These are phyloP conservation scores for Alethe castanea DNA, from an alignment of 2,113 vertebrate species.

Conservation along the genomic window DNA sequence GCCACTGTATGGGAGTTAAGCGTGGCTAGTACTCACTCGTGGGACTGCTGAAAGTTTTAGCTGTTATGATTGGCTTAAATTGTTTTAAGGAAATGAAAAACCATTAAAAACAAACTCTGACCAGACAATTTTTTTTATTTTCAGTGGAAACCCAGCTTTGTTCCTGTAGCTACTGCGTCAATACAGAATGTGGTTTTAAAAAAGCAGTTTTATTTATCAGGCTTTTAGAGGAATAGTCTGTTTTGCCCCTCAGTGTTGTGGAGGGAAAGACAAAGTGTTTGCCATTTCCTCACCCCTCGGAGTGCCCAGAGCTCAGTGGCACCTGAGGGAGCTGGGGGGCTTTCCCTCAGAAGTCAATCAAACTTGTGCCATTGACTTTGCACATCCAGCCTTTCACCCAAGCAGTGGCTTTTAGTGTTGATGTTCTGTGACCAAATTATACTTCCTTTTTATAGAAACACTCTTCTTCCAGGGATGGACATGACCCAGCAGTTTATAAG, in stretches of 20 bases:
- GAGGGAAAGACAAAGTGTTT: neutral
- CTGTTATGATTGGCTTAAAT: neutral
- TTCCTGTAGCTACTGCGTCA: neutral
- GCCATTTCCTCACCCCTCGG: neutral
- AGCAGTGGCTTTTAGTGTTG: slow-evolving; percentile 1
- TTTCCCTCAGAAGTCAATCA: neutral
- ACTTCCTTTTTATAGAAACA: slow-evolving; percentile 1
- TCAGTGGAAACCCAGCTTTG: neutral
- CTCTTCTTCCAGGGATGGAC: neutral
- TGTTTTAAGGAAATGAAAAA: neutral
- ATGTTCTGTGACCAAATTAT: slow-evolving; percentile 5
- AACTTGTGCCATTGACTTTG: neutral
- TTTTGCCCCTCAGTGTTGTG: neutral
- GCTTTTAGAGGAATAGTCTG: neutral
- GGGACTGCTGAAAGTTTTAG: neutral
- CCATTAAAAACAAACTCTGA: rapidly evolving
- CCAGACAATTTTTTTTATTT: neutral
- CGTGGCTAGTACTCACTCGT: neutral
- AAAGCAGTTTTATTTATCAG: neutral
- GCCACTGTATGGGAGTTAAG: neutral
- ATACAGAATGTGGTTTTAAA: neutral
- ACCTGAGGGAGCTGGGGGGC: neutral
- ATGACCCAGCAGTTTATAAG: neutral
- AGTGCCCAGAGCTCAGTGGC: neutral
- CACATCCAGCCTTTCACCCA: neutral